Base-by-base conservation (phyloP, 2,888 invertebrate genomes). In the Seladonia tumulorum region DNA sequence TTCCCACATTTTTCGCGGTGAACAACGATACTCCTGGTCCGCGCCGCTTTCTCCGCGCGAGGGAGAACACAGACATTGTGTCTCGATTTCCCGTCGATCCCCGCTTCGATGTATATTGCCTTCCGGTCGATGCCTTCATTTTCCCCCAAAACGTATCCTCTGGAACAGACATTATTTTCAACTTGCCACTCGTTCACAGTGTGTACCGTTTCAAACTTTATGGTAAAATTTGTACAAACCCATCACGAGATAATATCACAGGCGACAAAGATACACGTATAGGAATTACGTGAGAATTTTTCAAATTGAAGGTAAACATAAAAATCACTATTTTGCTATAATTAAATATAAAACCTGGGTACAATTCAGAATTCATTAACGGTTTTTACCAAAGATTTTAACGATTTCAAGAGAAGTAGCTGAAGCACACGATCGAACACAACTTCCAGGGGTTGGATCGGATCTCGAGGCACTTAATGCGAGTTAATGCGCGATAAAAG, bases 401-500 rank as follows among this genome's bases (percentile, higher is more conserved):
- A 45, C 10, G 8, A 53, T 22, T 53, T 18, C 0, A 22, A 53
- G 22, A 8, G 29, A 63, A 29, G 16, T 29, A 63, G 2, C 2
- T 1, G 8, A 63, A 18, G 18, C 8, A 0, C 18, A 0, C 16
- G 8, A 18, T 63, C 35, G 63, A 29, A 35, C 29, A 29, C 18
- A 18, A 29, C 0, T 8, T 16, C 8, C 39, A 25, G 39, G 73
- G 57, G 35, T 14, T 42, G 60, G n/a, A 16, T 63, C 5, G 45
- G 45, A 45, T 49, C 57, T 12, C 12, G 60, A 63, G 18, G 75
- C 66, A 68, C 71, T 85, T 84, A 84, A 83, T 78, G 84, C 84
- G 78, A 83, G 63, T 84, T 84, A 84, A 76, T 66, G 84, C 60
- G 66, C 85, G 86, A 86, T 79, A 35, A 39, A 60, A 60, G 87